Percentiles rank a stretch among this genome's conserved stretches.
Evolutionary conservation across 2,888 invertebrate genomes (phyloP).

Genomic region (Liposcelis brunnea): DNA sequence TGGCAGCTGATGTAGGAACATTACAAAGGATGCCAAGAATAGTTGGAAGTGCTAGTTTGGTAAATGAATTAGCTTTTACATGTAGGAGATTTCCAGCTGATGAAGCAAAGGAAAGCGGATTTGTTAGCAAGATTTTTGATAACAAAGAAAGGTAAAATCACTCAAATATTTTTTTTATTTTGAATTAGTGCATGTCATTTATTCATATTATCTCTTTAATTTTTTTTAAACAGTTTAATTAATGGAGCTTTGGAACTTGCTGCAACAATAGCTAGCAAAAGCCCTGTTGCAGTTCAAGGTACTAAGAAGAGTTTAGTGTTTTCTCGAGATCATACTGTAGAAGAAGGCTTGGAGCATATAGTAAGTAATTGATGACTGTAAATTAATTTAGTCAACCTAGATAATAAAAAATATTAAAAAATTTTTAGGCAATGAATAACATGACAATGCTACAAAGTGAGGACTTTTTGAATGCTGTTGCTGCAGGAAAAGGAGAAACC

Average conservation of each 20-base stretch:
- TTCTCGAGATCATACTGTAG: conserved; percentile 71
- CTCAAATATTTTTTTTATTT: not conserved
- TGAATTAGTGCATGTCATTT: not conserved
- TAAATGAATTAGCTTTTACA: conserved; percentile 74
- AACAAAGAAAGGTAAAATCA: conserved; percentile 42
- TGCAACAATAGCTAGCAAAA: conserved; percentile 62
- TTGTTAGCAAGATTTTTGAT: conserved; percentile 60
- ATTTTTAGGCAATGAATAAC: conserved; percentile 58
- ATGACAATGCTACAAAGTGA: conserved; percentile 80
- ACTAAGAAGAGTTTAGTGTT: conserved; percentile 72
- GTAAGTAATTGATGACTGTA: conserved; percentile 38
- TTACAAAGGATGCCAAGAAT: conserved; percentile 84
- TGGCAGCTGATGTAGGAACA: conserved; percentile 92
- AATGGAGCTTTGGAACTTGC: conserved; percentile 56
- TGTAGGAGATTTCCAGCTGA: conserved; percentile 60
- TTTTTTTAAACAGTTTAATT: conserved; percentile 39
- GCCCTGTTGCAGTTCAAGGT: conserved; percentile 88
- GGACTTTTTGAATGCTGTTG: conserved; percentile 64
- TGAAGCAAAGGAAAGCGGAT: conserved; percentile 66
- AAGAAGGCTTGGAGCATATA: conserved; percentile 78
- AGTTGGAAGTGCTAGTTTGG: conserved; percentile 72
- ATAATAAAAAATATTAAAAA: conserved; percentile 12
- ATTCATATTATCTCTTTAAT: conserved; percentile 1
- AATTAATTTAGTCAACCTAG: conserved; percentile 9
- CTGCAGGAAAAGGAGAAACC: conserved; percentile 47